These are phyloP conservation scores for Atethmia centrago DNA, from an alignment of 2,888 invertebrate species.

Conservation along the genomic window DNA sequence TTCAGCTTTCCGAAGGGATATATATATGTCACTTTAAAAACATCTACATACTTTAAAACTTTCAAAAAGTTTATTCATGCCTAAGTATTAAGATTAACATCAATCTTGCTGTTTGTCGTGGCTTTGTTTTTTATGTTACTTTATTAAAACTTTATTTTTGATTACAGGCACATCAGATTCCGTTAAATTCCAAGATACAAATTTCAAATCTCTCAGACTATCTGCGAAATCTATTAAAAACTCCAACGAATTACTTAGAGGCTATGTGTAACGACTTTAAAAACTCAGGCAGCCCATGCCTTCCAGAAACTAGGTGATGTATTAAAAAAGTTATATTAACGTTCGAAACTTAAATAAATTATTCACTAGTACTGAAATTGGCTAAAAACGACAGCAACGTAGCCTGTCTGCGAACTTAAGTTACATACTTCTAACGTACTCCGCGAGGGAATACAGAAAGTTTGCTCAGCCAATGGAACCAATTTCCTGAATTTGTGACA, in stretches of 20 bases:
- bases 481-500: slow-evolving; percentile 82
- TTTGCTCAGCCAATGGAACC: slow-evolving; percentile 80
- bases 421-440: slow-evolving; percentile 74
- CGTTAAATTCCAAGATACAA: not conserved
- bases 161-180: not conserved
- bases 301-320: slow-evolving; percentile 36
- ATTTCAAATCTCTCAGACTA: not conserved
- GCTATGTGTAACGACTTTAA: slow-evolving; percentile 17
- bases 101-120: no score
- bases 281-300: slow-evolving; percentile 31
- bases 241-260: not conserved
- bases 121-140: not conserved
- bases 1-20: not conserved
- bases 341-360: slow-evolving; percentile 62
- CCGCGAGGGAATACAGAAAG: slow-evolving; percentile 74
- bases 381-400: slow-evolving; percentile 66
- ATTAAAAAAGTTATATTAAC: slow-evolving; percentile 63
- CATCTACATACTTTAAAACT: not conserved
- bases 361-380: slow-evolving; percentile 66
- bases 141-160: not conserved
- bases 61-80: not conserved
- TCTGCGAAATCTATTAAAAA: slow-evolving; percentile 1
- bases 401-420: slow-evolving; percentile 78
- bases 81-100: not conserved
- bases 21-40: not conserved